phyloP scores from a whole-genome alignment of 2,888 invertebrate species.

The Drosophila pseudotakahashii region DNA sequence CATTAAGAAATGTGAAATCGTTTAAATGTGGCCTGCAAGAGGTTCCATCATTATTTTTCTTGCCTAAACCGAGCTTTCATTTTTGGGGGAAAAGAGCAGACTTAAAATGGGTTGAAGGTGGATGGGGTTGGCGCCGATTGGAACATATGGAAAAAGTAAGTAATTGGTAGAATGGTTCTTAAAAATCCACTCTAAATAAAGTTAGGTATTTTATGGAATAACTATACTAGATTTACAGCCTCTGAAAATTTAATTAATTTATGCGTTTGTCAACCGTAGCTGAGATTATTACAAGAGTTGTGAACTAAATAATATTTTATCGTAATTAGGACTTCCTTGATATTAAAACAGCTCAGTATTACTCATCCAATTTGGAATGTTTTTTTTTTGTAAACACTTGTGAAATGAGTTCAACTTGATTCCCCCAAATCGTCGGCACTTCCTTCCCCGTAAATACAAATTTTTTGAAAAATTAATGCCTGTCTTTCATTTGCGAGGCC shows the following conservation, averaged over 20 bases:
- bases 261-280: too few relatives aligned
- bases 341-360: background rate
- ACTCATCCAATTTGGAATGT: background rate
- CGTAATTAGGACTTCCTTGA: background rate
- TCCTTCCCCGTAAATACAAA: slow-evolving; percentile 29
- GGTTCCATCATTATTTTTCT: slow-evolving; percentile 15
- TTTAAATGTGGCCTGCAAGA: slow-evolving; percentile 65
- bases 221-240: background rate
- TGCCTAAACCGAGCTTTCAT: slow-evolving; percentile 61
- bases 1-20: slow-evolving; percentile 82
- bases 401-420: slow-evolving; percentile 30
- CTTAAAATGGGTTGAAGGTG: slow-evolving; percentile 50
- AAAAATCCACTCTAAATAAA: background rate
- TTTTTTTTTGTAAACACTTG: slow-evolving; percentile 19
- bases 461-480: slow-evolving; percentile 52
- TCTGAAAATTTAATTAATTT: background rate
- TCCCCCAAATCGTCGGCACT: slow-evolving; percentile 16
- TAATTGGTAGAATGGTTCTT: too few relatives aligned
- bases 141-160: slow-evolving; percentile 26
- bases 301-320: too few relatives aligned
- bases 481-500: slow-evolving; percentile 43
- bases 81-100: background rate
- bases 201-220: background rate
- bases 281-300: too few relatives aligned
- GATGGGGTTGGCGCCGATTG: slow-evolving; percentile 49